These are phyloP conservation scores for Sebastes dallii DNA, from an alignment of 2,797 vertebrate species.

Conservation along the genomic window DNA sequence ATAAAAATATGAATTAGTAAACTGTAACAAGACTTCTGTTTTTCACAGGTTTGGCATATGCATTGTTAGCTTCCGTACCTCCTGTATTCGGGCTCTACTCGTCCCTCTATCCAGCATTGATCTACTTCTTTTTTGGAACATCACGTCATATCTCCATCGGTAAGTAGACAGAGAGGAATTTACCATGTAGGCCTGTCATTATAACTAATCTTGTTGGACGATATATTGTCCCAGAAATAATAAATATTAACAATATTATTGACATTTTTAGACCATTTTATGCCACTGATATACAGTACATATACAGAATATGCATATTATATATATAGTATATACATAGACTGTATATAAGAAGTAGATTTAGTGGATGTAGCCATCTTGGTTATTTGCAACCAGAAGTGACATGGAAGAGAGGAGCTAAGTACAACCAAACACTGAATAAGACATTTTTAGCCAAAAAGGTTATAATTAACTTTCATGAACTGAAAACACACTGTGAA, in stretches of 20 bases:
- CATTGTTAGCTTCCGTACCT: slow-evolving; percentile 92
- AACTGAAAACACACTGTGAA: no score
- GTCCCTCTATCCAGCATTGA: slow-evolving; percentile 91
- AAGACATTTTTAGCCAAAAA: no score
- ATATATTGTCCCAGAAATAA: neutral
- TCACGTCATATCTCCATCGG: slow-evolving; percentile 94
- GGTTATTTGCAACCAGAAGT: no score
- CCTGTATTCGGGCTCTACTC: slow-evolving; percentile 94
- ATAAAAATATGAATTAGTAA: neutral
- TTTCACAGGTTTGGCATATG: slow-evolving; percentile 91
- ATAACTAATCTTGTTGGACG: neutral
- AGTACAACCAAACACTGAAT: no score
- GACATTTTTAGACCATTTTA: neutral
- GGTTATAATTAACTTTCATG: no score
- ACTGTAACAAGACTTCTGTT: neutral
- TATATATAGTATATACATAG: no score
- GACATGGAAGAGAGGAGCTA: no score
- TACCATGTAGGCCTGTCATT: neutral
- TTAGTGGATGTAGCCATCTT: no score
- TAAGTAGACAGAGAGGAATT: slow-evolving; percentile 40
- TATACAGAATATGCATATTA: no score
- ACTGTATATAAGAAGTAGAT: no score
- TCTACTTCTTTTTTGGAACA: slow-evolving; percentile 96
- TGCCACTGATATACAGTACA: no score
- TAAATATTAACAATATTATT: neutral